These are phyloP conservation scores for Python bivittatus DNA, from an alignment of 2,113 vertebrate species.

Conservation along the genomic window DNA sequence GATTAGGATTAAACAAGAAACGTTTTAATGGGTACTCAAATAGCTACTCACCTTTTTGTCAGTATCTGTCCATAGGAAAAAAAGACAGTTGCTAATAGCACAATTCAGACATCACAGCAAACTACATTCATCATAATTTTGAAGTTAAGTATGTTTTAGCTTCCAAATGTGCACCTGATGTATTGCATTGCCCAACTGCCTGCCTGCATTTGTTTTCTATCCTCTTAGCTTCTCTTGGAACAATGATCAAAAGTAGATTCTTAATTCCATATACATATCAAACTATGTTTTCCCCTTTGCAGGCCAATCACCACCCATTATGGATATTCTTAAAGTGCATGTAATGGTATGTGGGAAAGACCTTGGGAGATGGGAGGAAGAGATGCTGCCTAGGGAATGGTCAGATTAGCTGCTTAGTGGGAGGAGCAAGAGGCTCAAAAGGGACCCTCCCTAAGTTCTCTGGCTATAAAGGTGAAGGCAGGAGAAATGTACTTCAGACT, in stretches of 20 bases:
- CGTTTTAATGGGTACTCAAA: not conserved
- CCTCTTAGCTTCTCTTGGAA: not conserved
- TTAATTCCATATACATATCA: not conserved
- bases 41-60: not conserved
- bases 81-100: not conserved
- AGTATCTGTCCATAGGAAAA: not conserved
- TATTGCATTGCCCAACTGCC: not conserved
- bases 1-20: not conserved
- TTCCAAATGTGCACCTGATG: not conserved
- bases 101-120: not conserved
- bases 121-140: not conserved
- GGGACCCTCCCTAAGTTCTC: too few relatives aligned
- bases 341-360: too few relatives aligned
- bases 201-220: not conserved
- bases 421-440: too few relatives aligned
- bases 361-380: too few relatives aligned
- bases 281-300: not conserved
- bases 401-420: too few relatives aligned
- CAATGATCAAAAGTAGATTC: not conserved
- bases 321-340: too few relatives aligned
- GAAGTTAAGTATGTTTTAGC: not conserved
- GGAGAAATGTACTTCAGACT: too few relatives aligned
- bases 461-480: too few relatives aligned
- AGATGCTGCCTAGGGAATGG: too few relatives aligned
- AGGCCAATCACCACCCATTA: not conserved